Evolutionary conservation across 2,888 invertebrate species (phyloP).

Genomic region (Hypselothyrea guttata): DNA sequence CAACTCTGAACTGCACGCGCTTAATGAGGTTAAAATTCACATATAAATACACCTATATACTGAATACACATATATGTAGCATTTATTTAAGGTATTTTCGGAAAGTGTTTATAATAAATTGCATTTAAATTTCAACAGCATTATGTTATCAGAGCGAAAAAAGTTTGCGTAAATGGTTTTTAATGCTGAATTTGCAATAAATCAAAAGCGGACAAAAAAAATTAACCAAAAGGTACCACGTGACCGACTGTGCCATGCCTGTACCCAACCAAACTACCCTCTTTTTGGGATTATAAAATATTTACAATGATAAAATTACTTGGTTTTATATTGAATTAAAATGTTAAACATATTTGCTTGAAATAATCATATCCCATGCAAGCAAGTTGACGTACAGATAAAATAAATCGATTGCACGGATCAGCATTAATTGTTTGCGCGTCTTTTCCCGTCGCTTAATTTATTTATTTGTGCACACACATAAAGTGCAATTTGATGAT

Average conservation of each 20-base stretch:
- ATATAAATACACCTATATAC: not conserved
- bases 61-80: slow-evolving; percentile 15
- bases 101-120: slow-evolving; percentile 52
- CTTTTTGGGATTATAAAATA: no score
- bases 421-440: slow-evolving; percentile 58
- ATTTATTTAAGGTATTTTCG: slow-evolving; percentile 18
- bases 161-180: slow-evolving; percentile 51
- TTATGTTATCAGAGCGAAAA: slow-evolving; percentile 39
- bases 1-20: slow-evolving; percentile 24
- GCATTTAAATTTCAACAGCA: slow-evolving; percentile 60
- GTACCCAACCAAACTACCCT: not conserved
- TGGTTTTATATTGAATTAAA: no score
- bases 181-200: slow-evolving; percentile 63
- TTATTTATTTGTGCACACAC: slow-evolving; percentile 65
- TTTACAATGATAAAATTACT: no score
- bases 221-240: not conserved
- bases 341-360: not conserved
- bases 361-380: no score
- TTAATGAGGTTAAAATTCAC: slow-evolving; percentile 64
- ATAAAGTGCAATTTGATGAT: slow-evolving; percentile 69
- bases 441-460: slow-evolving; percentile 48
- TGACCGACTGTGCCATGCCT: slow-evolving; percentile 22
- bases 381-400: not conserved
- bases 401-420: slow-evolving; percentile 57
- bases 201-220: slow-evolving; percentile 14